phyloP scores from a whole-genome alignment of 2,888 invertebrate species.

The Theretra japonica region DNA sequence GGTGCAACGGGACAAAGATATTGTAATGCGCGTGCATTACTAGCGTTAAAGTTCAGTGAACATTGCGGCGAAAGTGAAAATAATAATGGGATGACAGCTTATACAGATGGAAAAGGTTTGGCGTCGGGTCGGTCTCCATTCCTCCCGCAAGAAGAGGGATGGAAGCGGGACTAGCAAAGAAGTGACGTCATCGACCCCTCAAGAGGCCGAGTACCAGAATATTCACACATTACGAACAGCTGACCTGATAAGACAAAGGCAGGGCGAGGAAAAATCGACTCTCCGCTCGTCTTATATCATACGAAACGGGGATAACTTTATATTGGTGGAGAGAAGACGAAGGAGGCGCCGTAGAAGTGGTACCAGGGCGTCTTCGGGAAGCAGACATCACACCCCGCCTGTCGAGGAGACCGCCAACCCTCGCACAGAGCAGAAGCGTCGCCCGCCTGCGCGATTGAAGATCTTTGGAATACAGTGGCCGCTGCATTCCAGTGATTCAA shows the following conservation, averaged over 20 bases:
- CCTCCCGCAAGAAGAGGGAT: constrained; percentile 85
- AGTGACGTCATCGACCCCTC: constrained; percentile 68
- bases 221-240: constrained; percentile 81
- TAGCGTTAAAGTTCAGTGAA: constrained; percentile 24
- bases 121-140: constrained; percentile 84
- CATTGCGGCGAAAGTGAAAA: constrained; percentile 40
- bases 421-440: constrained; percentile 75
- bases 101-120: constrained; percentile 84
- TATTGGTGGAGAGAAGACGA: constrained; percentile 78
- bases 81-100: constrained; percentile 82
- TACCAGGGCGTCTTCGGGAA: constrained; percentile 76
- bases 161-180: constrained; percentile 81
- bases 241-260: constrained; percentile 80
- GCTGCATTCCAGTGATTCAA: constrained; percentile 80
- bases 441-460: constrained; percentile 79
- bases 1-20: constrained; percentile 15
- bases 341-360: constrained; percentile 78
- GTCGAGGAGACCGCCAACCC: constrained; percentile 71
- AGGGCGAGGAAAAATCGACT: constrained; percentile 81
- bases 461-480: constrained; percentile 84
- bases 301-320: constrained; percentile 81
- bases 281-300: constrained; percentile 81
- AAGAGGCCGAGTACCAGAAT: constrained; percentile 81
- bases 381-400: constrained; percentile 78
- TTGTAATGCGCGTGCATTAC: constrained; percentile 18